These are phyloP conservation scores for Labeo catla DNA, from an alignment of 2,113 vertebrate genomes.

Conservation along the genomic window DNA sequence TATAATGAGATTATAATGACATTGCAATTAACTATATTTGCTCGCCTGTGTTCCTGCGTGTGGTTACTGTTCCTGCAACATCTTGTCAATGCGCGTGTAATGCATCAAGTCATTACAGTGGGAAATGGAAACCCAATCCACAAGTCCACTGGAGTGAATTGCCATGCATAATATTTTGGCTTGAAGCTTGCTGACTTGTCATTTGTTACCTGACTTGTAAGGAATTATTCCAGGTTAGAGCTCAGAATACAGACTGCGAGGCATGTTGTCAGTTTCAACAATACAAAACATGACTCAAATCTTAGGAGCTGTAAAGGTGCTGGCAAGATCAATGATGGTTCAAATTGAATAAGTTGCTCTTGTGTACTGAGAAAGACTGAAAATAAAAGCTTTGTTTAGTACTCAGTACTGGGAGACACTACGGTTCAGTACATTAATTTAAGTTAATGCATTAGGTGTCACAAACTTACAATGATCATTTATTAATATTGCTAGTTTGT, in stretches of 20 bases:
- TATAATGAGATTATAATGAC: background rate
- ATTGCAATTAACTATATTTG: background rate
- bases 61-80: conserved; percentile 10
- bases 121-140: background rate
- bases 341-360: background rate
- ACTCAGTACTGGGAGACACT: background rate
- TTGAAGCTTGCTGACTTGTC: background rate
- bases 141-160: background rate
- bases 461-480: background rate
- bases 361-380: background rate
- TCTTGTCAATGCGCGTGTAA: background rate
- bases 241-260: background rate
- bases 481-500: background rate
- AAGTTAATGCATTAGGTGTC: background rate
- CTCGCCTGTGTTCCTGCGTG: background rate
- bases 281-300: background rate
- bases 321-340: background rate
- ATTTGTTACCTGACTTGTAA: background rate
- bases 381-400: background rate
- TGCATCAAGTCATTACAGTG: background rate
- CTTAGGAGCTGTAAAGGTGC: background rate
- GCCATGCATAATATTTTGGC: background rate
- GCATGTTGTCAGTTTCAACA: background rate
- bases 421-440: background rate
- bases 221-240: background rate